Base-by-base conservation (phyloP, 2,113 vertebrate genomes). In the Aviceda subcristata region DNA sequence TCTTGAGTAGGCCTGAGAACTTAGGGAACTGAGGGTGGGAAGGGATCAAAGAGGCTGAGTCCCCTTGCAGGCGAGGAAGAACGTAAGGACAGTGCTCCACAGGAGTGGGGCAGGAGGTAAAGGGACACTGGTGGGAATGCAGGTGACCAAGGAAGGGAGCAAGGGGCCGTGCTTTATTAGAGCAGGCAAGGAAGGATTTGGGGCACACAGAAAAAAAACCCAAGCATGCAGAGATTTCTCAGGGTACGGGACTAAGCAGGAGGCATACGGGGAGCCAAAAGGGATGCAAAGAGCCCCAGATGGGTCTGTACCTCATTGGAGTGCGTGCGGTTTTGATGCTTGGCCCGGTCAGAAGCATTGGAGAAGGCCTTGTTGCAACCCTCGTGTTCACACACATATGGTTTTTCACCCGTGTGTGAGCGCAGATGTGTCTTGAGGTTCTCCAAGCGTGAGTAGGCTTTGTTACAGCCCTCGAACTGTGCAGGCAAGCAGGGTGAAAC, bases 291-390 rank as follows among this genome's bases (percentile, higher is more conserved):
- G 29, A 55, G 68, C 30, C 38, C 13, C 7, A 9, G 36, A 4
- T 2, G 46, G 67, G 66, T 48, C 63, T 1, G 67, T 98, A 99
- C 99, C 99, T 99, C 99, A 15, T 99, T 99, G 95, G 99, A 99
- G 97, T 99, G 99, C 80, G 99, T 99, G 92, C 99, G 98, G 97
- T 99, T 99, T 85, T 99, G 99, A 88, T 99, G 99, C 97, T 99
- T 99, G 97, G 99, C 99, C 0, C 99, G 98, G 97, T 99, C 99
- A 0, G 99, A 99, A 60, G 99, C 99, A 1, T 99, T 99, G 96
- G 99, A 99, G 92, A 99, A 99, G 89, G 99, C 99, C 71, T 99
- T 99, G 95, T 99, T 99, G 97, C 99, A 99, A 55, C 99, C 99
- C 96, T 99, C 99, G 6, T 99, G 99, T 84, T 99, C 99, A 34